Conservation (phyloP, 1,140 invertebrate genomes). For the Bombus impatiens region DNA sequence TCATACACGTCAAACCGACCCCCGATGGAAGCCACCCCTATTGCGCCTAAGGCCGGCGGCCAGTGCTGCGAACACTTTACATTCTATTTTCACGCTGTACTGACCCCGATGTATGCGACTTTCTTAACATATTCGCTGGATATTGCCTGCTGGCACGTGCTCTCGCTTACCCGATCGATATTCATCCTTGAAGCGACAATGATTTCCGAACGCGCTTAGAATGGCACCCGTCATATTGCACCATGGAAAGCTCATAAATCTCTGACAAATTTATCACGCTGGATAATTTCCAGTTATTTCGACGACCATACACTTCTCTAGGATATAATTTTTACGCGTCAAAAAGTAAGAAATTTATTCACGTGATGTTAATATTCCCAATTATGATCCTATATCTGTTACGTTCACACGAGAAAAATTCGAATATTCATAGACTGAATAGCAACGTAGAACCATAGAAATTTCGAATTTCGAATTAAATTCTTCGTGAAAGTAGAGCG, state of each 20-base stretch:
- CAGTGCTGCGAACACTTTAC: conserved; percentile 75
- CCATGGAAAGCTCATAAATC: neutral
- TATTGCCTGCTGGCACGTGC: conserved; percentile 78
- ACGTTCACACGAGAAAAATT: too few species aligned
- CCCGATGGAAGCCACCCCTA: conserved; percentile 64
- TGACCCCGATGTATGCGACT: conserved; percentile 80
- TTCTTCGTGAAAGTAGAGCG: too few species aligned
- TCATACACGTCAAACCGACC: conserved; percentile 81
- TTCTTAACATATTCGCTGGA: conserved; percentile 77
- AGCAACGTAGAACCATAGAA: too few species aligned
- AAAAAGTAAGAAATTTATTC: too few species aligned
- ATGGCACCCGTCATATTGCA: neutral
- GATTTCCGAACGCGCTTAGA: conserved; percentile 44
- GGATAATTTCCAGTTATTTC: too few species aligned
- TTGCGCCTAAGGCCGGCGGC: conserved; percentile 65
- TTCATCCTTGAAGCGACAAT: conserved; percentile 62
- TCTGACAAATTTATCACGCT: neutral
- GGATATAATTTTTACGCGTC: too few species aligned
- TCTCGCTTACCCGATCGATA: conserved; percentile 68
- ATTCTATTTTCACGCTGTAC: conserved; percentile 82
- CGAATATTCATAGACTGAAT: too few species aligned
- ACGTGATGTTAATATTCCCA: too few species aligned
- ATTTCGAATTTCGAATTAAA: too few species aligned
- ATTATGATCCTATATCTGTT: too few species aligned
- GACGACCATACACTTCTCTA: too few species aligned